Conservation (phyloP, 2,888 invertebrate species). For the Sarcophaga variegata region DNA sequence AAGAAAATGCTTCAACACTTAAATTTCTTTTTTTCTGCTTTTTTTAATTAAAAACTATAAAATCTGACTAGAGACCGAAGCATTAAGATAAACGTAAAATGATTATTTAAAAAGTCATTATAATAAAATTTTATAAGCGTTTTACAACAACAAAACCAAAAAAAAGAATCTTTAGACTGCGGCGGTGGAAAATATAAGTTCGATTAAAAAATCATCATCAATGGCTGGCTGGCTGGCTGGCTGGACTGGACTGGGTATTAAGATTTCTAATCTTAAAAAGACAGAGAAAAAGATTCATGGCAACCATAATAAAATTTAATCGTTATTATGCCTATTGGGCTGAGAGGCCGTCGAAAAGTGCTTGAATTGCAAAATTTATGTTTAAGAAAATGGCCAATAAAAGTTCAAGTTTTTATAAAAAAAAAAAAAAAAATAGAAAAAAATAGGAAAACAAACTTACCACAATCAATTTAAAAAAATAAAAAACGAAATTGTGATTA, state of each 20-base stretch:
- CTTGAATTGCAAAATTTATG: too few species aligned
- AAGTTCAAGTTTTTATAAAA: too few species aligned
- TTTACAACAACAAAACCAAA: neutral
- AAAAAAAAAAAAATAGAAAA: too few species aligned
- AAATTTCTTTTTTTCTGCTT: neutral
- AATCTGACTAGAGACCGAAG: neutral
- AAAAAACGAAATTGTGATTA: neutral
- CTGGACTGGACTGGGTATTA: too few species aligned
- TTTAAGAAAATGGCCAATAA: too few species aligned
- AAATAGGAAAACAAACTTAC: slow-evolving; percentile 2
- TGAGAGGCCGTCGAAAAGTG: too few species aligned
- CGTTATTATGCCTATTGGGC: too few species aligned
- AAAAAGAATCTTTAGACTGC: neutral
- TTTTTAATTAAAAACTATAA: slow-evolving; percentile 47
- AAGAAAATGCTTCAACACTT: neutral
- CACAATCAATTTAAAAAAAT: neutral
- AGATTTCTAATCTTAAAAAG: too few species aligned
- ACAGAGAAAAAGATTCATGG: too few species aligned
- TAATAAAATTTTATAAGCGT: slow-evolving; percentile 38
- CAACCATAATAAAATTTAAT: too few species aligned
- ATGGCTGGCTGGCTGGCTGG: too few species aligned
- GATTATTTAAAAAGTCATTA: slow-evolving; percentile 49
- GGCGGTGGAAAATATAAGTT: neutral
- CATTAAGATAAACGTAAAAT: slow-evolving; percentile 36
- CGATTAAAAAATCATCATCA: too few species aligned